A percentile compares a stretch with the other conserved stretches of the same genome.
Conservation (phyloP, 2,113 vertebrate species). For the Tragulus kanchil region DNA sequence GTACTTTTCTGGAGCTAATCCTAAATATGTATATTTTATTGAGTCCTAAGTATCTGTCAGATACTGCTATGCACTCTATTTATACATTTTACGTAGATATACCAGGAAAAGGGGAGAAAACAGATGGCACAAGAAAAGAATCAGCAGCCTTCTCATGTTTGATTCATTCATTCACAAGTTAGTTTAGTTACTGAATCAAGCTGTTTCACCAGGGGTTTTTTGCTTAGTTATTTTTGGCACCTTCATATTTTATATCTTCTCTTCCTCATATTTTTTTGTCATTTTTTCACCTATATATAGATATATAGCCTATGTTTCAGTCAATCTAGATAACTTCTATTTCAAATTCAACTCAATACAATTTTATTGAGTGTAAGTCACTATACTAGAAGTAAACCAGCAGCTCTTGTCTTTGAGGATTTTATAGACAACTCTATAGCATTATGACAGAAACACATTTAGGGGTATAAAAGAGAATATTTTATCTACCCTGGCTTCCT, state of each 20-base stretch:
- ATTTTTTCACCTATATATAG: not conserved
- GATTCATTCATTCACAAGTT: slow-evolving; percentile 28
- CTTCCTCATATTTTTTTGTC: slow-evolving; percentile 17
- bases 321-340: slow-evolving; percentile 25
- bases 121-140: not conserved
- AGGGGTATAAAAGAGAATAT: not conserved
- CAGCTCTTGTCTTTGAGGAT: not conserved
- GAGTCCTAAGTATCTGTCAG: not conserved
- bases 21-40: not conserved
- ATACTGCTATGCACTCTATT: not conserved
- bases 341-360: slow-evolving; percentile 42
- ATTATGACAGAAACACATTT: not conserved
- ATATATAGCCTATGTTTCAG: not conserved
- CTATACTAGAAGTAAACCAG: not conserved
- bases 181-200: slow-evolving; percentile 63
- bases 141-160: not conserved
- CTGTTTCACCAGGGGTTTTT: slow-evolving; percentile 25
- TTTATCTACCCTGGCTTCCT: not conserved
- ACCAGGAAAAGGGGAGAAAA: not conserved
- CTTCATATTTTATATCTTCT: slow-evolving; percentile 56
- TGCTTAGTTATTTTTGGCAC: slow-evolving; percentile 25
- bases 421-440: not conserved
- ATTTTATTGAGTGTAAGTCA: not conserved
- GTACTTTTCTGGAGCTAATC: not conserved
- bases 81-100: not conserved